Percentiles rank a stretch among this genome's conserved stretches.
These are phyloP conservation scores for Eledona agricola DNA, from an alignment of 2,888 invertebrate genomes.

Conservation along the genomic window DNA sequence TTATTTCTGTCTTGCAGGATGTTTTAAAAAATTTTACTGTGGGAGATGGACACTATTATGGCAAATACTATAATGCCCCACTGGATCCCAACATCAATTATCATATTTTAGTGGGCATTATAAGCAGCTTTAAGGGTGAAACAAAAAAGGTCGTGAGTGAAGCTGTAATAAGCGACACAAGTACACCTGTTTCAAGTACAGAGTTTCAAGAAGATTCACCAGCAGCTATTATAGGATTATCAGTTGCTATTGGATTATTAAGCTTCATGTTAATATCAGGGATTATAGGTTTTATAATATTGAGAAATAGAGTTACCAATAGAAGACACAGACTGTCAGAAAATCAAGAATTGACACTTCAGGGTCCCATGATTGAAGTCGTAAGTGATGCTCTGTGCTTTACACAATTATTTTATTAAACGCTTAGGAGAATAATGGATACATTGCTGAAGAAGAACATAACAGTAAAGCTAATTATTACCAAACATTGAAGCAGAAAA, in stretches of 20 bases:
- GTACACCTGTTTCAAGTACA: slow-evolving; percentile 65
- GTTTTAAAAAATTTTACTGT: slow-evolving; percentile 75
- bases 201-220: slow-evolving; percentile 61
- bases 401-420: slow-evolving; percentile 5
- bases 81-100: slow-evolving; percentile 70
- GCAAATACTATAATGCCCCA: slow-evolving; percentile 80
- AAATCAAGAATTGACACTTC: slow-evolving; percentile 76
- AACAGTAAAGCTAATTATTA: slow-evolving; percentile 74
- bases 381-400: slow-evolving; percentile 58
- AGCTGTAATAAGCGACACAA: slow-evolving; percentile 63
- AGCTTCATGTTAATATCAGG: slow-evolving; percentile 71
- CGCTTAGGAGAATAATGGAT: slow-evolving; percentile 76
- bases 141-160: slow-evolving; percentile 72
- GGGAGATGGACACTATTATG: slow-evolving; percentile 79
- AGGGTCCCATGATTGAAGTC: slow-evolving; percentile 81
- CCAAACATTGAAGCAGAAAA: slow-evolving; percentile 76
- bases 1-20: slow-evolving; percentile 3
- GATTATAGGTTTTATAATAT: slow-evolving; percentile 70
- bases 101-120: slow-evolving; percentile 75
- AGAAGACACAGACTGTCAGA: slow-evolving; percentile 65
- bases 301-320: slow-evolving; percentile 64
- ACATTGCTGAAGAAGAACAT: slow-evolving; percentile 75
- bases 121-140: slow-evolving; percentile 73
- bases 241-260: slow-evolving; percentile 76
- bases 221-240: slow-evolving; percentile 60